Base-by-base conservation (phyloP, 2,113 vertebrate genomes). In the Lota lota region DNA sequence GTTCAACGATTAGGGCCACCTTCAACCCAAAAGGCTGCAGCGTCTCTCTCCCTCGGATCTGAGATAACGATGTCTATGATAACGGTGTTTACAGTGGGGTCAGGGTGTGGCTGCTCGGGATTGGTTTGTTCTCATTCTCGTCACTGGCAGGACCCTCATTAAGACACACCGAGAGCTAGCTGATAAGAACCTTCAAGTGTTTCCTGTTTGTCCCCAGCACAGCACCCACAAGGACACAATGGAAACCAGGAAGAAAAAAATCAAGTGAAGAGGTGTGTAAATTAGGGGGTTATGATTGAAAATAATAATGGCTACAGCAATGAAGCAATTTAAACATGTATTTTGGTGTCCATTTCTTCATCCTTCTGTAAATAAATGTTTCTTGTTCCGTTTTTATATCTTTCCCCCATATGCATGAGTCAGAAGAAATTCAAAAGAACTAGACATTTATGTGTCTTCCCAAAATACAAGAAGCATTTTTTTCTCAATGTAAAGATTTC, bases 191-290 rank as follows among this genome's bases (percentile, higher is more conserved):
- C 40, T 70, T 82, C 21, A 79, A 84, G 85, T 72, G 75, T 74
- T 90, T 89, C 86, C 87, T 87, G 86, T 86, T 86, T 81, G 78
- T 72, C 73, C 80, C 80, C n/a, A 33, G 28, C 28, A 33, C 28
- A 33, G 28, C 7, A 6, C 28, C 28, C 28, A 33, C 28, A 33
- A 33, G 2, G 7, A 33, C 57, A 20, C 40, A 10, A 59, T 12
- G 72, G 65, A 56, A 51, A 60, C 51, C 70, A 63, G 60, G 56
- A 28, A 47, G n/a, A 59, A 19, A 19, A 61, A 51, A 64, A 21
- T 1, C 0, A 56, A 56, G 62, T 62, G 75, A 61, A 74, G 68
- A 78, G 59, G 60, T 72, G 65, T 65, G 36, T 11, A 6, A 33
- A 33, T 47, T 47, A 47, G 8, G 40, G 8, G 40, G 11, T 14